phyloP scores from a whole-genome alignment of 2,113 vertebrate genomes.

The Panthera tigris region DNA sequence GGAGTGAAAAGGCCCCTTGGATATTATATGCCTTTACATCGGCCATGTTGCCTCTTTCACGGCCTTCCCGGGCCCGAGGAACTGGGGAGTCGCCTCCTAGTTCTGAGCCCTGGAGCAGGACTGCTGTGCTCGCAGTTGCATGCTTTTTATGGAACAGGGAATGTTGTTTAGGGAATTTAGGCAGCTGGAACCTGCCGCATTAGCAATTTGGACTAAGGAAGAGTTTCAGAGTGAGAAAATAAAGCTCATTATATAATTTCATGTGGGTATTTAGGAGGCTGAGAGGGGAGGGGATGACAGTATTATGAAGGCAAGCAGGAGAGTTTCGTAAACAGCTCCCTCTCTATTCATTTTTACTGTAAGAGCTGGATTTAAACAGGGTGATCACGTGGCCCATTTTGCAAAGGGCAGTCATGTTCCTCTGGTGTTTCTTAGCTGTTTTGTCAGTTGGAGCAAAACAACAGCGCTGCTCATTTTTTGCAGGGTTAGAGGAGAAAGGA shows the following conservation, averaged over 20 bases:
- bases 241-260: slow-evolving; percentile 53
- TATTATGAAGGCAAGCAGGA: slow-evolving; percentile 52
- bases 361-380: slow-evolving; percentile 54
- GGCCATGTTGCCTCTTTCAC: slow-evolving; percentile 53
- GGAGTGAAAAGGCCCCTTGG: not conserved
- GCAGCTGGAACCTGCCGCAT: slow-evolving; percentile 73
- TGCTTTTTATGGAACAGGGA: slow-evolving; percentile 68
- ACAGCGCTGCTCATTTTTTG: slow-evolving; percentile 51
- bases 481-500: slow-evolving; percentile 63
- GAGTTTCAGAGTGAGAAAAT: slow-evolving; percentile 66
- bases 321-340: slow-evolving; percentile 54
- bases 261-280: slow-evolving; percentile 41
- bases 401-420: slow-evolving; percentile 73
- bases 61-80: slow-evolving; percentile 64
- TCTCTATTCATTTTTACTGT: slow-evolving; percentile 63
- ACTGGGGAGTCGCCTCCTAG: slow-evolving; percentile 77
- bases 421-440: slow-evolving; percentile 67
- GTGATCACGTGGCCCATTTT: slow-evolving; percentile 55
- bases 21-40: slow-evolving; percentile 61
- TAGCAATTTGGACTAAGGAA: slow-evolving; percentile 68
- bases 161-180: slow-evolving; percentile 72
- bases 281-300: slow-evolving; percentile 52
- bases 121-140: slow-evolving; percentile 74
- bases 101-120: slow-evolving; percentile 76
- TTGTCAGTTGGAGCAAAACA: slow-evolving; percentile 73